phyloP scores from a whole-genome alignment of 2,797 vertebrate species.

The Smutsia gigantea region DNA sequence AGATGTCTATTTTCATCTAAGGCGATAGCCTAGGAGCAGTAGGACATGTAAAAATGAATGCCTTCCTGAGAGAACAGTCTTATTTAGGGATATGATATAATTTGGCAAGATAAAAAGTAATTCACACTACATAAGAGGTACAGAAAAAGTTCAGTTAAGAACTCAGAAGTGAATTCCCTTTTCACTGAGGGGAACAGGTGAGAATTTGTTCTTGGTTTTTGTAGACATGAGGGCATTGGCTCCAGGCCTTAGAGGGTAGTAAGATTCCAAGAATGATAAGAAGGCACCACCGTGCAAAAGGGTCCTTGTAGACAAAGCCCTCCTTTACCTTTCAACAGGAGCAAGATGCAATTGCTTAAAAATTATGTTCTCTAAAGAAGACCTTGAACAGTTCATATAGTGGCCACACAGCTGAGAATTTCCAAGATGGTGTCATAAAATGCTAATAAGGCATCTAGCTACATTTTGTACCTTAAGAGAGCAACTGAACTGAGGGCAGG shows the following conservation, averaged over 20 bases:
- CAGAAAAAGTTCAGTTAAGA: background rate
- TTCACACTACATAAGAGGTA: background rate
- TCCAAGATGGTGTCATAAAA: background rate
- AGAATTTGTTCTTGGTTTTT: background rate
- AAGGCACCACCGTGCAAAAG: background rate
- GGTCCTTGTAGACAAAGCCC: background rate
- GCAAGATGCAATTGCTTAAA: background rate
- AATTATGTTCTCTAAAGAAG: background rate
- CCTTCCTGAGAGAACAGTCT: constrained; percentile 11
- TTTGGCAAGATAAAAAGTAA: constrained; percentile 39
- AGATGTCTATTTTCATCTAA: constrained; percentile 1
- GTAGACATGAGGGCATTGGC: background rate
- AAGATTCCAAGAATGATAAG: background rate
- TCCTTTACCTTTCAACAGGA: background rate
- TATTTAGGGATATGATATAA: constrained; percentile 10
- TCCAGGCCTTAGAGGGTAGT: background rate
- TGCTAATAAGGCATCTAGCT: background rate
- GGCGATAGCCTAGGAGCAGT: background rate
- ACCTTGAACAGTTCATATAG: background rate
- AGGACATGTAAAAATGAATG: background rate
- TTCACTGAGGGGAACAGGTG: background rate
- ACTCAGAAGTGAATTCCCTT: background rate
- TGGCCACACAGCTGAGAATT: background rate
- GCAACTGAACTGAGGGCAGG: background rate
- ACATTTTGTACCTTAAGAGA: background rate